Conservation (phyloP, 2,113 vertebrate genomes). For the Ciconia boyciana region DNA sequence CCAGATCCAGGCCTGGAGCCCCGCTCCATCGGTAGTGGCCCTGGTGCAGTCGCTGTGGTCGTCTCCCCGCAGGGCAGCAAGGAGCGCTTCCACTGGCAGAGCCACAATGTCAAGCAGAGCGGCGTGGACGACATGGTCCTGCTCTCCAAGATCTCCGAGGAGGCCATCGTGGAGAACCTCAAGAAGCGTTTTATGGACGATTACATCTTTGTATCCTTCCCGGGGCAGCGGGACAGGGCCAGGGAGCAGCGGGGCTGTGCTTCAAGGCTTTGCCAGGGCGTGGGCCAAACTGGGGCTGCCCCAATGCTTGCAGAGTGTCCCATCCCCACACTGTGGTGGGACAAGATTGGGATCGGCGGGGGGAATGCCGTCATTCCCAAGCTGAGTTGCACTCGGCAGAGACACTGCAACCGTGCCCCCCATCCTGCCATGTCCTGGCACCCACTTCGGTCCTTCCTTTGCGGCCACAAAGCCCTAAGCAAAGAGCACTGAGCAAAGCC, state of each 20-base stretch:
- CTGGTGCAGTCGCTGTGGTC: background rate
- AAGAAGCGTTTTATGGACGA: slow-evolving; percentile 95
- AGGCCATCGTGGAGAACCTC: slow-evolving; percentile 95
- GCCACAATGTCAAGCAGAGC: slow-evolving; percentile 97
- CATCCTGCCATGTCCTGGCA: fast-evolving
- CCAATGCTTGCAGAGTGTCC: background rate
- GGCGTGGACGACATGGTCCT: slow-evolving; percentile 98
- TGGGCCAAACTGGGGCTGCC: background rate
- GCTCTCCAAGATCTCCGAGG: slow-evolving; percentile 92
- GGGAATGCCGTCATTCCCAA: background rate
- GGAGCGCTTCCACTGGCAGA: slow-evolving; percentile 94
- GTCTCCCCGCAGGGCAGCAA: slow-evolving; percentile 83
- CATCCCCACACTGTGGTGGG: fast-evolving
- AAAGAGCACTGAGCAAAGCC: background rate
- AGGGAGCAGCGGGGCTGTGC: background rate
- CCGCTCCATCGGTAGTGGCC: fast-evolving
- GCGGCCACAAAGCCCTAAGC: background rate
- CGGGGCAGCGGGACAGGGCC: fast-evolving
- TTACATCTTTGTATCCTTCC: slow-evolving; percentile 95
- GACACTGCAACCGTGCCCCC: fast-evolving
- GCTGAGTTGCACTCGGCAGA: background rate
- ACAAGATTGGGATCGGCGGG: fast-evolving
- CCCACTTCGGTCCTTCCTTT: background rate
- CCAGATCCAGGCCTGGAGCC: background rate
- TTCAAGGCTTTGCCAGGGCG: fast-evolving